phyloP scores from a whole-genome alignment of 2,113 vertebrate species.

The Eira barbara region DNA sequence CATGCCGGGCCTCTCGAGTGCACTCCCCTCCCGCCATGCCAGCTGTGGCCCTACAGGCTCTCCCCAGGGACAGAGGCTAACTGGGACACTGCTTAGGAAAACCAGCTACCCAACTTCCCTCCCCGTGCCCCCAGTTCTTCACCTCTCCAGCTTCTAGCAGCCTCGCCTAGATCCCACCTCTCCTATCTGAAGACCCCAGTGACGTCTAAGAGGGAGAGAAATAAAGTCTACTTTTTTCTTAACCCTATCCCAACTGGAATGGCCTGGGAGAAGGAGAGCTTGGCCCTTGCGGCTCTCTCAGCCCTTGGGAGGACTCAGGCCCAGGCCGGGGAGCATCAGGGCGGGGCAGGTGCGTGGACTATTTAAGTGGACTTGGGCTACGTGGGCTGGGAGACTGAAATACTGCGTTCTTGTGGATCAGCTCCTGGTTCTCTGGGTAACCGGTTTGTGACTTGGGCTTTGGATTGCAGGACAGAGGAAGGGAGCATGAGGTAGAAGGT shows the following conservation, averaged over 20 bases:
- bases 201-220: not conserved
- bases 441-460: not conserved
- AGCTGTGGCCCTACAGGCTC: not conserved
- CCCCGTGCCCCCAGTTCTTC: not conserved
- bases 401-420: not conserved
- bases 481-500: not conserved
- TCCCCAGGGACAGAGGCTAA: not conserved
- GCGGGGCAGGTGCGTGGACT: too few species aligned
- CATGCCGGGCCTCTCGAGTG: not conserved
- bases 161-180: not conserved
- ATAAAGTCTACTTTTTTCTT: not conserved
- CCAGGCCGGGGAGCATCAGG: not conserved
- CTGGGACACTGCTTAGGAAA: not conserved
- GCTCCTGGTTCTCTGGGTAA: not conserved
- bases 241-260: not conserved
- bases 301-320: not conserved
- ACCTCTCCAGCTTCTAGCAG: not conserved
- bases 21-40: not conserved
- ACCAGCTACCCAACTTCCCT: not conserved
- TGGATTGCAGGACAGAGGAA: not conserved
- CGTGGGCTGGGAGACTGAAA: not conserved
- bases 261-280: not conserved
- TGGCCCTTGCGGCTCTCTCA: not conserved
- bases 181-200: not conserved
- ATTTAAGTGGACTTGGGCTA: not conserved